Conservation (phyloP, 1,140 invertebrate species). For the Sycophaga agraensis region DNA sequence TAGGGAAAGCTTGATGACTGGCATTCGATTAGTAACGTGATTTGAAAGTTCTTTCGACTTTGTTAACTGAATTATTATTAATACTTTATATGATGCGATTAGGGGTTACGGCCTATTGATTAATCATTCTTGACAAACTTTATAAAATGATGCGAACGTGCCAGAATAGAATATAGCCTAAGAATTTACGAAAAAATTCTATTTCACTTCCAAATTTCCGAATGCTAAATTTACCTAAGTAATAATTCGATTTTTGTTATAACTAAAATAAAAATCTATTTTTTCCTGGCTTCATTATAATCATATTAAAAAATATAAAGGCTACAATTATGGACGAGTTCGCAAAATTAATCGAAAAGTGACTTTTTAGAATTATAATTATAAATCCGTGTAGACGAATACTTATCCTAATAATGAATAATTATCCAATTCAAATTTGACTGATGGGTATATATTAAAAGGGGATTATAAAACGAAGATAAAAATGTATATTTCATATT, state of each 20-base stretch:
- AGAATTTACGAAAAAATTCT: not conserved
- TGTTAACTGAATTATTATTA: slow-evolving; percentile 46
- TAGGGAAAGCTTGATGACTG: not conserved
- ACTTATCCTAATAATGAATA: slow-evolving; percentile 39
- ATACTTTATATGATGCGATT: slow-evolving; percentile 51
- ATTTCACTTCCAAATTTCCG: not conserved
- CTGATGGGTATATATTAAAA: slow-evolving; percentile 47
- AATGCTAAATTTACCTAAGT: too few relatives aligned
- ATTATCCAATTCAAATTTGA: slow-evolving; percentile 52
- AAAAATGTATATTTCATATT: slow-evolving; percentile 43
- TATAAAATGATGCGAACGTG: slow-evolving; percentile 37
- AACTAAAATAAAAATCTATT: too few relatives aligned
- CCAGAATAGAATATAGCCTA: slow-evolving; percentile 22
- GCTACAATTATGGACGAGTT: slow-evolving; percentile 25
- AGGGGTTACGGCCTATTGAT: slow-evolving; percentile 50
- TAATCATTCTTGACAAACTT: slow-evolving; percentile 49
- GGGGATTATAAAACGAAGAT: slow-evolving; percentile 4
- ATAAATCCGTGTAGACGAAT: slow-evolving; percentile 46
- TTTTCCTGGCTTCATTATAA: too few relatives aligned
- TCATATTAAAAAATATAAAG: not conserved
- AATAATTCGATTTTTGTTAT: too few relatives aligned
- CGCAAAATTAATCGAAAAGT: slow-evolving; percentile 39
- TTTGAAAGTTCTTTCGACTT: slow-evolving; percentile 37
- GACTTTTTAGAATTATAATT: slow-evolving; percentile 40
- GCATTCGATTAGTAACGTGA: not conserved